These are phyloP conservation scores for Saccostrea glomerata DNA, from an alignment of 1,140 invertebrate genomes.

Conservation along the genomic window DNA sequence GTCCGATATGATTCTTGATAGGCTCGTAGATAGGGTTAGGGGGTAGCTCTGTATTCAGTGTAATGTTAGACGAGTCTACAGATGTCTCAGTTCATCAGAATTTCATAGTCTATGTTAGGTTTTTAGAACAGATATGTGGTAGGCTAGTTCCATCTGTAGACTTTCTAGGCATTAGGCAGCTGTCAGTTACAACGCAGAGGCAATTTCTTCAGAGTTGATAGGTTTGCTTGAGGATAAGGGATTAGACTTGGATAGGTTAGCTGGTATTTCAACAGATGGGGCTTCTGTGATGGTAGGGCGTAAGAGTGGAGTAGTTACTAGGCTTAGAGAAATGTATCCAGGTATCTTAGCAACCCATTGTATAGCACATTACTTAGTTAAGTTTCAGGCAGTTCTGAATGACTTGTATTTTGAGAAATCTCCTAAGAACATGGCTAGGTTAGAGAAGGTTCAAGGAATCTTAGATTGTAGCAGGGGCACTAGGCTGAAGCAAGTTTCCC, in stretches of 20 bases:
- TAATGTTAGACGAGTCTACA: slow-evolving; percentile 55
- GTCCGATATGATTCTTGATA: too few relatives aligned
- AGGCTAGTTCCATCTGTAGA: slow-evolving; percentile 34
- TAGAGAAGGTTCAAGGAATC: slow-evolving; percentile 50
- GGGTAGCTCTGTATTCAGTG: slow-evolving; percentile 44
- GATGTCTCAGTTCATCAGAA: slow-evolving; percentile 56
- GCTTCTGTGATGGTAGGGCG: slow-evolving; percentile 58
- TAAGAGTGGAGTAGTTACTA: slow-evolving; percentile 57
- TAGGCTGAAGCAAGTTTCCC: too few relatives aligned
- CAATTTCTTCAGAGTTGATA: slow-evolving; percentile 34
- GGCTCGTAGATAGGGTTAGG: slow-evolving; percentile 13
- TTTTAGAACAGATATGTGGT: slow-evolving; percentile 40
- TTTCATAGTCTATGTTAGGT: slow-evolving; percentile 47
- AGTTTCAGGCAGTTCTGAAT: slow-evolving; percentile 58
- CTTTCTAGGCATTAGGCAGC: slow-evolving; percentile 45
- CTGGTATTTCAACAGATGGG: slow-evolving; percentile 51
- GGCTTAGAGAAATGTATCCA: slow-evolving; percentile 43
- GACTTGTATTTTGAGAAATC: slow-evolving; percentile 57
- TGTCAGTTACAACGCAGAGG: slow-evolving; percentile 50
- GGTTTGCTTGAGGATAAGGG: slow-evolving; percentile 26
- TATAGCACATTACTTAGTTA: slow-evolving; percentile 58
- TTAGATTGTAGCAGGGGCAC: background rate
- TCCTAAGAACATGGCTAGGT: slow-evolving; percentile 53
- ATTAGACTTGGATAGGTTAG: slow-evolving; percentile 25
- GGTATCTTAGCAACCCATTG: slow-evolving; percentile 55